Base-by-base conservation (phyloP, 1,140 invertebrate species). In the Rhyacophila brunnea region DNA sequence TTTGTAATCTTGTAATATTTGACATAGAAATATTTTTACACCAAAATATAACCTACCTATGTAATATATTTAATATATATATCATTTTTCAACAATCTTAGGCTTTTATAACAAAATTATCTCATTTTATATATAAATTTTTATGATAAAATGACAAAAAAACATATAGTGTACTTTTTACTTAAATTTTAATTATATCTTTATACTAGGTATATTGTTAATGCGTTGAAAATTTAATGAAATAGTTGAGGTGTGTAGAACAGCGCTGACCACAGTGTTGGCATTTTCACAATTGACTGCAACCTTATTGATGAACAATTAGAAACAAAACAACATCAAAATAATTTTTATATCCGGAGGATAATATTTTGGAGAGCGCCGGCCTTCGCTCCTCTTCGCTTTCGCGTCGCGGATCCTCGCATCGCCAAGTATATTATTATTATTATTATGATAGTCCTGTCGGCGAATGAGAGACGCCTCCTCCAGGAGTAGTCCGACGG, bases 21-120 rank as follows among this genome's bases (percentile, higher is more conserved):
- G 51, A 63, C 53, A 64, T 64, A 61, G 58, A 64, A 60, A 64
- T 64, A 64, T 64, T 64, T 63, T 64, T 64, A 64, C 62, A 64
- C 57, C 62, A 49, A 60, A 43, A 52, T 52, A 42, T 64, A 59
- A 53, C 47, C 53, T 62, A 58, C 47, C 55, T 63, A 48, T 48
- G 38, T 55, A 35, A 48, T 20, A 38, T 35, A 61, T 50, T 28
- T 44, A 58, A 34, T 19, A 52, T 48, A 48, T 28, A 57, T 57
- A 55, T 55, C 43, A 47, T 56, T 56, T 56, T 57, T 49, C 45
- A 57, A 48, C 46, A 43, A 47, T 57, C 43, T 60, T 50, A 62
- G 55, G 55, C 54, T 58, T 62, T 62, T 55, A 54, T 62, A 58
- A 53, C 46, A 57, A 57, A 57, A 57, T 57, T 57, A 49, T 48